Evolutionary conservation across 2,797 vertebrate genomes (phyloP).

Genomic region (Premnoplex brunnescens): DNA sequence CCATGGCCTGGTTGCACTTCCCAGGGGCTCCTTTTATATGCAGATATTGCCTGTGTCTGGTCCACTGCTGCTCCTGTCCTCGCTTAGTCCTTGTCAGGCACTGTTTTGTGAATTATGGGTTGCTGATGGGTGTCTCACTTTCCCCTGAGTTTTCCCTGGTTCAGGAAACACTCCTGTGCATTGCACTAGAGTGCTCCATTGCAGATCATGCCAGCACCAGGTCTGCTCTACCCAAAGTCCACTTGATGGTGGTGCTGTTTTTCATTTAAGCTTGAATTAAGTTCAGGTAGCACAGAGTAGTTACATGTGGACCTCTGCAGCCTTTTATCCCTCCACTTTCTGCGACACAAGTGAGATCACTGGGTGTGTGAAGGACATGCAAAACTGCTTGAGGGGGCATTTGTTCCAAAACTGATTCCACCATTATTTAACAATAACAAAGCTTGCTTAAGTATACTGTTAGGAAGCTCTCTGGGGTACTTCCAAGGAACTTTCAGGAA

Average conservation of each 20-base stretch:
- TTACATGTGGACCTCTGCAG: background rate
- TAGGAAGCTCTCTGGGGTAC: background rate
- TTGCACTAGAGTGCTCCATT: background rate
- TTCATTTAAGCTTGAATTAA: background rate
- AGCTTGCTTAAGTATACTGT: background rate
- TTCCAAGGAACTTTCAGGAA: background rate
- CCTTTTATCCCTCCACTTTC: background rate
- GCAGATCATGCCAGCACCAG: fast-evolving
- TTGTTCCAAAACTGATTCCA: background rate
- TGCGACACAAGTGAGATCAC: background rate
- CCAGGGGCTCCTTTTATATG: background rate
- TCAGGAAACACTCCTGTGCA: background rate
- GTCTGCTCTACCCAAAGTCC: background rate
- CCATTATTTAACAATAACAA: background rate
- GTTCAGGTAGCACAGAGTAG: background rate
- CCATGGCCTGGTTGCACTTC: background rate
- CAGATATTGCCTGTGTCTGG: fast-evolving
- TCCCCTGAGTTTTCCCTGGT: background rate
- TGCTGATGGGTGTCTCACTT: background rate
- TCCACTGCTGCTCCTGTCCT: fast-evolving
- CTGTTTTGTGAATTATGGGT: background rate
- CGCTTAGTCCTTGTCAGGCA: background rate
- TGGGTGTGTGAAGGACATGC: background rate
- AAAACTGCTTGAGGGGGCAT: background rate
- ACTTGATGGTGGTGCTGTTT: background rate